Percentiles rank a stretch among this genome's conserved stretches.
These are phyloP conservation scores for Tipula vernalis DNA, from an alignment of 2,888 invertebrate species.

Conservation along the genomic window DNA sequence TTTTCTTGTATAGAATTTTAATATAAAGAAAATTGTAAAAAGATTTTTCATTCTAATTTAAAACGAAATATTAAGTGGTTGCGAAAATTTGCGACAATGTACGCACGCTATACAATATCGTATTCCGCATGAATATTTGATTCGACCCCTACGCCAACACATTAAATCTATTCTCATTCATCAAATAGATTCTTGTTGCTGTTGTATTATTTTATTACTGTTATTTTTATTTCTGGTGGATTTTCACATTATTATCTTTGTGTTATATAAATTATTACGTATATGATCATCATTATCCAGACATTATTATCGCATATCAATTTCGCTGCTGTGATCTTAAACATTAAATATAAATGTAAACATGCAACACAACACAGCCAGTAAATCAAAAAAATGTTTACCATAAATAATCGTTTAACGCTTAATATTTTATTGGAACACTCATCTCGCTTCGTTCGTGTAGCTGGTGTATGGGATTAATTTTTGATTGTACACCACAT, in stretches of 20 bases:
- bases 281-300: not conserved
- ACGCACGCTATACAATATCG: not conserved
- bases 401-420: not conserved
- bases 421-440: too few relatives aligned
- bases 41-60: not conserved
- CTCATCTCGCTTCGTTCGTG: not conserved
- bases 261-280: not conserved
- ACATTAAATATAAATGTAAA: too few relatives aligned
- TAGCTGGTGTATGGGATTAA: not conserved
- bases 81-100: not conserved
- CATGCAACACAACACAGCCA: not conserved
- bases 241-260: not conserved
- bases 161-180: not conserved
- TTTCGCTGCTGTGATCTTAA: not conserved
- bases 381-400: not conserved
- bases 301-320: not conserved
- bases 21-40: not conserved
- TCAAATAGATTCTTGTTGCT: not conserved
- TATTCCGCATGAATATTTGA: not conserved
- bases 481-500: not conserved
- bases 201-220: not conserved
- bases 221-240: not conserved
- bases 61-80: not conserved
- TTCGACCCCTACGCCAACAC: not conserved
- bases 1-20: not conserved